phyloP scores from a whole-genome alignment of 1,140 invertebrate genomes.

The Wasmannia auropunctata region DNA sequence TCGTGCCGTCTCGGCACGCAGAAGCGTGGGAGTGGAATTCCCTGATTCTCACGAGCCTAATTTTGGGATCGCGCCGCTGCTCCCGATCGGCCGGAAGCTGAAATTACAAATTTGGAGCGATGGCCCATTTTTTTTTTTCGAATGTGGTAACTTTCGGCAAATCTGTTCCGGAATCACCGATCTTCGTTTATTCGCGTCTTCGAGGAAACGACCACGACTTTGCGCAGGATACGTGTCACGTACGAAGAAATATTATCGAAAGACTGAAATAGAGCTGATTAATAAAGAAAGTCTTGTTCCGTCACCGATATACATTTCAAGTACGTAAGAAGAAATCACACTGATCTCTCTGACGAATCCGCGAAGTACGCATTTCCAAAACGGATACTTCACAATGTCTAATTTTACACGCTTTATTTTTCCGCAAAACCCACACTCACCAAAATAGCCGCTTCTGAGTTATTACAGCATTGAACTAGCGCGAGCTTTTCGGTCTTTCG shows the following conservation, averaged over 20 bases:
- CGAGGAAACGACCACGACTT: background rate
- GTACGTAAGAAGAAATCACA: background rate
- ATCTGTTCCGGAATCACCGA: conserved; percentile 24
- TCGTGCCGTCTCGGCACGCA: conserved; percentile 16
- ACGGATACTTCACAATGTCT: background rate
- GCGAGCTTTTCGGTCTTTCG: conserved; percentile 23
- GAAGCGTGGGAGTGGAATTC: conserved; percentile 75
- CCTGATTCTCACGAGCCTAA: conserved; percentile 75
- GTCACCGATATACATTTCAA: background rate
- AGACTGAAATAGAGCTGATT: background rate
- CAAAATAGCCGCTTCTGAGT: conserved; percentile 33
- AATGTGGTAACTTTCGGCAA: background rate
- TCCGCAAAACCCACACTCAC: conserved; percentile 11
- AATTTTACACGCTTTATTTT: conserved; percentile 32
- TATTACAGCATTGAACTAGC: conserved; percentile 49
- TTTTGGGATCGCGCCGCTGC: conserved; percentile 62
- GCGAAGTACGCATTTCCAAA: background rate
- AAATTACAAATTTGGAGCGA: conserved; percentile 68
- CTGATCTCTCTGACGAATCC: background rate
- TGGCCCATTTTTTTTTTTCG: conserved; percentile 59
- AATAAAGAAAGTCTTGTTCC: background rate
- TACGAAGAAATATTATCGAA: background rate
- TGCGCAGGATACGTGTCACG: background rate
- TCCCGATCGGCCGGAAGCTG: conserved; percentile 59
- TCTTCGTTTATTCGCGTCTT: conserved; percentile 10